These are phyloP conservation scores for Willowsia nigromaculata DNA, from an alignment of 2,888 invertebrate genomes.

Conservation along the genomic window DNA sequence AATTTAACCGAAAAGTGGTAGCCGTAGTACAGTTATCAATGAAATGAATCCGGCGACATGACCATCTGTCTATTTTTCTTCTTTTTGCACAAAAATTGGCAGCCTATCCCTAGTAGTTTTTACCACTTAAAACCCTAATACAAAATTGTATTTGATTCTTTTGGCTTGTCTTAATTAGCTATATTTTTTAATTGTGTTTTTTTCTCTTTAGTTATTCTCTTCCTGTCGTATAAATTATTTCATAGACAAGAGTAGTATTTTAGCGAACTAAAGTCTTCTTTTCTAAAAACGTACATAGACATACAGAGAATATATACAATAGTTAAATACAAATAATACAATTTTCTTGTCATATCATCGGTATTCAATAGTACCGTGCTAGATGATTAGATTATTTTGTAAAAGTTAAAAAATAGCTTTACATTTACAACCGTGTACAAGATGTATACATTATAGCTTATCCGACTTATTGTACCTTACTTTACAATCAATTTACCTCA, in stretches of 20 bases:
- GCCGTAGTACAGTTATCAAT: not conserved
- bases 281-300: not conserved
- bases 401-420: not conserved
- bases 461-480: not conserved
- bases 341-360: not conserved
- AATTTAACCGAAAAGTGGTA: not conserved
- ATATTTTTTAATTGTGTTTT: not conserved
- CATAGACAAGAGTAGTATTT: not conserved
- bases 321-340: not conserved
- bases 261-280: not conserved
- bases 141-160: slow-evolving; percentile 22
- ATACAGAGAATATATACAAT: not conserved
- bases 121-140: slow-evolving; percentile 20
- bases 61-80: not conserved
- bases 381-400: too few species aligned
- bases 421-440: not conserved
- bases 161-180: slow-evolving; percentile 2
- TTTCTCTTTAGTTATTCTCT: not conserved
- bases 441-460: not conserved
- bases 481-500: not conserved
- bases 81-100: slow-evolving; percentile 5
- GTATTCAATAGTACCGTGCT: too few species aligned
- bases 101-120: not conserved
- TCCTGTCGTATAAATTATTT: not conserved
- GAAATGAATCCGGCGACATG: slow-evolving; percentile 11